Evolutionary conservation across 2,113 vertebrate species (phyloP), one percentile per base, ranked within the genome.

Genomic region (Oncorhynchus mykiss): DNA sequence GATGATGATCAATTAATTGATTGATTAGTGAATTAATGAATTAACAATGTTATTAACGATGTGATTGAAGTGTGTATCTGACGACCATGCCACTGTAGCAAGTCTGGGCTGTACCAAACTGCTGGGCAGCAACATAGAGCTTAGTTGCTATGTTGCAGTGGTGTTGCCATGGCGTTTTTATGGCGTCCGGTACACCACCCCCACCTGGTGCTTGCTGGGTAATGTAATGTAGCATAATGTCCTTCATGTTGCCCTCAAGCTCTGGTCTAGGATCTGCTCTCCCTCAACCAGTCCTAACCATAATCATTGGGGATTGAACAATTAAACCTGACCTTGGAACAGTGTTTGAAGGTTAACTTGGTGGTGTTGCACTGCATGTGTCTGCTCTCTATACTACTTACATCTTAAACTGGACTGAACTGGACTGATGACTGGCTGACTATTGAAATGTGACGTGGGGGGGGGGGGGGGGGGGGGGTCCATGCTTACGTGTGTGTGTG

Each of bases 81-180:
- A 92, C 74, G 92, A 93, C 92, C 91, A 91, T 86, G 88, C 91
- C 92, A 91, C 93, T 94, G 92, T 93, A 91, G 91, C 84, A 84
- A 87, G 88, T 92, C 92, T 92, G 92, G 90, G 89, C 92, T 93
- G 92, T 88, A 92, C 92, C 87, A 88, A 91, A 92, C 91, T 88
- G 88, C 89, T 86, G 86, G 83, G 88, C 84, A 83, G 87, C 87
- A 86, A 92, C 67, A 31, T 31, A 86, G 89, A 89, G 87, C 88
- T 80, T 87, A 83, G 90, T 92, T 90, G 80, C 86, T 90, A 89
- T 89, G 62, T 69, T 67, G 14, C 27, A 24, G 66, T 31, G 66
- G 66, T 24, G 18, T 68, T 68, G 29, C 64, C 24, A 29, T 66
- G 64, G 88, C 76, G 80, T 87, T 89, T 81, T 85, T 85, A 88